phyloP scores from a whole-genome alignment of 1,140 invertebrate genomes.

The Lysiphlebus fabarum region DNA sequence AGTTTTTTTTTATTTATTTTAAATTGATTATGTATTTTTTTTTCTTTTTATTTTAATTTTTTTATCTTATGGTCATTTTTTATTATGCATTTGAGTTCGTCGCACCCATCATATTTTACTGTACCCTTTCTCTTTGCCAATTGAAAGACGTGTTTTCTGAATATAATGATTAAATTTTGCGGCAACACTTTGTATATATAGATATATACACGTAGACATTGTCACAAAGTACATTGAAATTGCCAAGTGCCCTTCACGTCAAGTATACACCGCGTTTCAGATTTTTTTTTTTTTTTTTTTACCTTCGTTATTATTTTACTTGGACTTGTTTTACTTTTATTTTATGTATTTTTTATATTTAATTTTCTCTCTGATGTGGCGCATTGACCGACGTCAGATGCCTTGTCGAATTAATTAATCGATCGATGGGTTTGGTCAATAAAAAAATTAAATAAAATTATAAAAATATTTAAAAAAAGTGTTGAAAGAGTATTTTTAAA shows the following conservation, averaged over 20 bases:
- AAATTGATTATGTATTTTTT: too few species aligned
- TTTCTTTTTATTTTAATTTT: background rate
- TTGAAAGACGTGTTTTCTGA: too few species aligned
- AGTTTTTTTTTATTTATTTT: too few species aligned
- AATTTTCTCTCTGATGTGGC: background rate
- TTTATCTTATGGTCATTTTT: background rate
- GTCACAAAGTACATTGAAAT: too few species aligned
- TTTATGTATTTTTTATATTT: conserved; percentile 8
- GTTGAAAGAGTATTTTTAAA: background rate
- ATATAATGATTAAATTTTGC: conserved; percentile 2
- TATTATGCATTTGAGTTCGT: conserved; percentile 4
- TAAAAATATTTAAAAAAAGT: too few species aligned
- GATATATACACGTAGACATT: too few species aligned
- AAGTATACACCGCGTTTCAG: too few species aligned
- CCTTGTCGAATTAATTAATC: conserved; percentile 17
- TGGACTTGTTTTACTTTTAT: background rate
- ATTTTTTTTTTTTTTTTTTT: too few species aligned
- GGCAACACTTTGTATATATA: too few species aligned
- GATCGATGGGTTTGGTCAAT: conserved; percentile 10
- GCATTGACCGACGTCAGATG: conserved; percentile 6
- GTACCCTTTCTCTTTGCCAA: background rate
- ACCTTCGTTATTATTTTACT: too few species aligned
- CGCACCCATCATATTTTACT: background rate
- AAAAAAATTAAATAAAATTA: too few species aligned
- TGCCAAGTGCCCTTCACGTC: too few species aligned